Percentiles rank a stretch among this genome's conserved stretches.
phyloP scores from a whole-genome alignment of 2,113 vertebrate genomes.

The Sebastes schlegelii region DNA sequence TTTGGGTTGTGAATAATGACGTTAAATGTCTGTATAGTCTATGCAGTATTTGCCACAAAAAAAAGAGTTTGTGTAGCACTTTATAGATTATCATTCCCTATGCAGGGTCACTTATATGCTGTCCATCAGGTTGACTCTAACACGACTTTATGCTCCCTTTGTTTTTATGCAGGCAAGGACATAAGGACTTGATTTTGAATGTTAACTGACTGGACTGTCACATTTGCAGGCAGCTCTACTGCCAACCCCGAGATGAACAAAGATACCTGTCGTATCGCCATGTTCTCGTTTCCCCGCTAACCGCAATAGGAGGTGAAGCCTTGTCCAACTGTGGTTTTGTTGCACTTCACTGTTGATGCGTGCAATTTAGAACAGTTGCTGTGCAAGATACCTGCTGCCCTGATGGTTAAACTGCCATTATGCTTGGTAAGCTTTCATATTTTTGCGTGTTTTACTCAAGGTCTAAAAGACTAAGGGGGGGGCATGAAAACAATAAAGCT shows the following conservation, averaged over 20 bases:
- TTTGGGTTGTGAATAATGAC: neutral
- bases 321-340: conserved; percentile 62
- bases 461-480: neutral
- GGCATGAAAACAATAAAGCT: conserved; percentile 4
- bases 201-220: conserved; percentile 71
- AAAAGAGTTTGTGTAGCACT: neutral
- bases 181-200: conserved; percentile 55
- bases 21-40: neutral
- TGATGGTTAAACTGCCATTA: conserved; percentile 3
- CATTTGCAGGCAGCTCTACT: conserved; percentile 59
- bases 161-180: conserved; percentile 6
- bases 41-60: neutral
- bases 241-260: conserved; percentile 65
- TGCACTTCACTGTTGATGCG: conserved; percentile 40
- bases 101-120: neutral
- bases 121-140: conserved; percentile 29
- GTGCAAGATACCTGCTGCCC: conserved; percentile 53
- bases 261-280: conserved; percentile 79
- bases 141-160: conserved; percentile 19
- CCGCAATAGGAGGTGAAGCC: conserved; percentile 75
- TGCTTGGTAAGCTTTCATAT: conserved; percentile 17
- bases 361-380: conserved; percentile 28
- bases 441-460: neutral
- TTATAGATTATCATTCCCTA: neutral
- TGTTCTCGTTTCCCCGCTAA: conserved; percentile 45